Evolutionary conservation across 2,888 invertebrate genomes (phyloP), one percentile per base, ranked within the genome.

Genomic region (Cryptocephalus moraei): DNA sequence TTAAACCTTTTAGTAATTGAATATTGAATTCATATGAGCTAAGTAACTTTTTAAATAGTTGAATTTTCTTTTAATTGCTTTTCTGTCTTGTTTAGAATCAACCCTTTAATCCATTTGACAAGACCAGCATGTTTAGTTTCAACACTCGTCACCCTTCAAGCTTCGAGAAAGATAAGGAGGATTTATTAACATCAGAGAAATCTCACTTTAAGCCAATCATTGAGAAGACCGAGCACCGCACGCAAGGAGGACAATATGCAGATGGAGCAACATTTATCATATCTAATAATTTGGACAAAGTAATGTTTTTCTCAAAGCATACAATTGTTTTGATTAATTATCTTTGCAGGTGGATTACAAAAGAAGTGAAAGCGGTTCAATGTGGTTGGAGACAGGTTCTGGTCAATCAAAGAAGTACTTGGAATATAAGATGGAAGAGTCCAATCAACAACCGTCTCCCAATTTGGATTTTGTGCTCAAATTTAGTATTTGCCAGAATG

Each of bases 191-290:
- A 12, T 85, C 90, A 33, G 56, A 57, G 44, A 40, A 53, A 33
- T 44, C 57, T 49, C 91, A 91, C 72, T 91, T 91, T 73, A 80
- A 82, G 56, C 90, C 91, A 11, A 90, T 91, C 54, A 57, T 65
- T 42, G 65, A 62, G 36, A 64, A 62, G 36, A 68, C 68, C 38
- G 66, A 68, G 43, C 69, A 66, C 44, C 47, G 49, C 33, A 69
- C 69, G 44, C 77, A 77, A 66, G 69, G 70, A 66, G 69, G 70
- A 32, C 65, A 69, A 45, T 78, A 76, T 64, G 79, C 75, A 32
- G 86, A 87, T 69, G 87, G 87, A 43, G 81, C 83, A 57, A 82
- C 83, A 11, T 87, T 87, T 70, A 76, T 80, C 55, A 81, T 86
- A 57, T 70, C 73, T 57, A 76, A 74, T 60, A 77, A 75, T 57